Evolutionary conservation across 2,888 invertebrate species (phyloP).

Genomic region (Tenodera sinensis): DNA sequence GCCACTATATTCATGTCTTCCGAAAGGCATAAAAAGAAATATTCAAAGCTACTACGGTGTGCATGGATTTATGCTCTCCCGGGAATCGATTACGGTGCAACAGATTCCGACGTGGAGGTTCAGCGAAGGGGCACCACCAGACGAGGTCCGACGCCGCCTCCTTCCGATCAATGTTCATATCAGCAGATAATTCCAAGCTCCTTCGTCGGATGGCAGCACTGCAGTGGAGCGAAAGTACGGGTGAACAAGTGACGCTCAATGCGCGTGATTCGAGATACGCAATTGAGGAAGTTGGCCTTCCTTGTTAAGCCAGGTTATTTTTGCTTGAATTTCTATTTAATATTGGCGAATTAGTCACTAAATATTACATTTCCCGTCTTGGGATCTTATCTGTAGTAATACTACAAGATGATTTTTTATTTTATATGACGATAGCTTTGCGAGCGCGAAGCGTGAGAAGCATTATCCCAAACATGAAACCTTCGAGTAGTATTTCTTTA

Average conservation of each 20-base stretch:
- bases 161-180: not conserved
- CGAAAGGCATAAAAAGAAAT: slow-evolving; percentile 95
- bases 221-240: no score
- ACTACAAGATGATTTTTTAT: no score
- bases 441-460: no score
- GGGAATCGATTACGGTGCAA: not conserved
- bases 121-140: not conserved
- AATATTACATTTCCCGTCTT: not conserved
- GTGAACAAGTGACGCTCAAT: not conserved
- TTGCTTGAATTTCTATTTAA: not conserved
- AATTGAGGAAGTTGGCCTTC: not conserved
- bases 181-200: not conserved
- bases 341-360: not conserved
- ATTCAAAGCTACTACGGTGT: slow-evolving; percentile 82
- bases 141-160: not conserved
- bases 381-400: no score
- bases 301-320: not conserved
- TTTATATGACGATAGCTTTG: no score
- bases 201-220: not conserved
- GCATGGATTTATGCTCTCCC: not conserved
- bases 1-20: slow-evolving; percentile 40
- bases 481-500: no score
- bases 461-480: no score
- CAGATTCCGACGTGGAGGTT: not conserved
- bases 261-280: not conserved